Percentiles rank a stretch among this genome's conserved stretches.
Evolutionary conservation across 2,888 invertebrate species (phyloP).

Genomic region (Drosophila heteroneura): DNA sequence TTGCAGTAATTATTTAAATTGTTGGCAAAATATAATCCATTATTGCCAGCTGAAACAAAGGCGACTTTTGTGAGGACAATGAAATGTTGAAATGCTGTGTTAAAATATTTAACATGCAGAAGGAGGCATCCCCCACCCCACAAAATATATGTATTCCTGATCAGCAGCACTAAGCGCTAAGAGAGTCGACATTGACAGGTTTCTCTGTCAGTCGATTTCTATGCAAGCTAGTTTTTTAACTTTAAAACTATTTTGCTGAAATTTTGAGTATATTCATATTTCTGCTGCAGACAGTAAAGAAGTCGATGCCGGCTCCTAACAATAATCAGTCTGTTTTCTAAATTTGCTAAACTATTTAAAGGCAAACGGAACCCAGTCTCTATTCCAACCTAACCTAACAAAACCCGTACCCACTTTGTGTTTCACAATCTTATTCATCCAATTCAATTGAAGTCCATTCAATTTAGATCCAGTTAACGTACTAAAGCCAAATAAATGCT

Average conservation of each 20-base stretch:
- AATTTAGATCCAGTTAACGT: slow-evolving; percentile 4
- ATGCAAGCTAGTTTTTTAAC: not conserved
- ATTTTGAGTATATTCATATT: not conserved
- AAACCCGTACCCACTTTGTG: not conserved
- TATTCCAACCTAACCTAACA: not conserved
- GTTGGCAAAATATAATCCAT: slow-evolving; percentile 10
- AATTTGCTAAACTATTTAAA: not conserved
- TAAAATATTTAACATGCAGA: not conserved
- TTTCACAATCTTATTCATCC: not conserved
- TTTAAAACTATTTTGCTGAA: no score
- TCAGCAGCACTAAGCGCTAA: not conserved
- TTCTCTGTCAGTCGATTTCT: not conserved
- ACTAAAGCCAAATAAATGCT: slow-evolving; percentile 19
- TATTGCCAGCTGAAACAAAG: not conserved
- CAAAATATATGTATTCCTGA: not conserved
- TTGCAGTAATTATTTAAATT: slow-evolving; percentile 9
- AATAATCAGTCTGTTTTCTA: not conserved
- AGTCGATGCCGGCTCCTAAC: no score
- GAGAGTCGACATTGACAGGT: not conserved
- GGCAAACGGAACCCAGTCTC: not conserved
- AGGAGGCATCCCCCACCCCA: no score
- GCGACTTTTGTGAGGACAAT: not conserved
- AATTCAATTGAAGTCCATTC: slow-evolving; percentile 10
- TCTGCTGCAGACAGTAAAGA: not conserved
- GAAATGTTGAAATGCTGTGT: not conserved